Conservation (phyloP, 1,140 invertebrate species). For the Schlechtendalia chinensis region DNA sequence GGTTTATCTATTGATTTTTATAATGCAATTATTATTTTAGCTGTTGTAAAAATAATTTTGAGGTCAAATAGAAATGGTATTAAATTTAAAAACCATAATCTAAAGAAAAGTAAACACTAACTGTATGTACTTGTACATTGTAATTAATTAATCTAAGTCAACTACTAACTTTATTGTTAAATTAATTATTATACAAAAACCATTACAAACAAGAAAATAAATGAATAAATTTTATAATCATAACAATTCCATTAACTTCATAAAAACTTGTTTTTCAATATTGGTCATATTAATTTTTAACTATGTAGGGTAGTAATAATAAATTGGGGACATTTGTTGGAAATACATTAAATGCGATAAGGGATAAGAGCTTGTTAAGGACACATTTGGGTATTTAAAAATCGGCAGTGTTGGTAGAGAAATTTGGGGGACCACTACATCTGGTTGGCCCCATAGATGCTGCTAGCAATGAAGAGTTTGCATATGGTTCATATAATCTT, state of each 20-base stretch:
- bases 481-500: slow-evolving; percentile 73
- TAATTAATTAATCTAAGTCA: not conserved
- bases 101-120: not conserved
- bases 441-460: slow-evolving; percentile 52
- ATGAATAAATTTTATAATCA: slow-evolving; percentile 5
- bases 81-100: not conserved
- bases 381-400: slow-evolving; percentile 2
- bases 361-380: not conserved
- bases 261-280: not conserved
- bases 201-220: slow-evolving; percentile 1
- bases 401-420: slow-evolving; percentile 29
- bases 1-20: too few relatives aligned
- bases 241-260: not conserved
- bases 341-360: slow-evolving; percentile 26
- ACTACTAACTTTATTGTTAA: not conserved
- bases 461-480: slow-evolving; percentile 64
- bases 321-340: not conserved
- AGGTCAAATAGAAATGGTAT: not conserved
- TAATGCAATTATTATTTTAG: not conserved
- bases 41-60: not conserved
- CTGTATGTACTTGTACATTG: not conserved
- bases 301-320: not conserved
- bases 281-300: not conserved
- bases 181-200: not conserved
- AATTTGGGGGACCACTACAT: not conserved